Evolutionary conservation across 35 echinoderm and acorn worm genomes (phyloP).

Genomic region (Ophioderma brevispina): DNA sequence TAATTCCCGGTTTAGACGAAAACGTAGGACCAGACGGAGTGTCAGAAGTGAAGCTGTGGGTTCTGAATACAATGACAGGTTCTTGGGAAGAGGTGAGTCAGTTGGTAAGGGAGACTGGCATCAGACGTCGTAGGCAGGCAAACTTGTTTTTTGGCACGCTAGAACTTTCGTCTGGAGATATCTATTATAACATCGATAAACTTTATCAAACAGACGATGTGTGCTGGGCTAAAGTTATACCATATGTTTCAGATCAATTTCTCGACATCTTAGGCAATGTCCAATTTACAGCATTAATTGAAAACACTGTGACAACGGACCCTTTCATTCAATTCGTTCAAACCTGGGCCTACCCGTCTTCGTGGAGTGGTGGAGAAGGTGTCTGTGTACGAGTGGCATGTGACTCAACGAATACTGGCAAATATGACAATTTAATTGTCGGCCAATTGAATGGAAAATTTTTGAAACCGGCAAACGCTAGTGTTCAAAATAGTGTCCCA

Average conservation of each 20-base stretch:
- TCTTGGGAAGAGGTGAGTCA: neutral
- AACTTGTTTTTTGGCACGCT: neutral
- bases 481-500: neutral
- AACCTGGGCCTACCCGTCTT: neutral
- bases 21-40: neutral
- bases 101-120: neutral
- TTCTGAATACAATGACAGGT: neutral
- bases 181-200: neutral
- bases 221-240: neutral
- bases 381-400: neutral
- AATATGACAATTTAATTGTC: neutral
- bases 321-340: neutral
- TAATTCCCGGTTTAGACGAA: neutral
- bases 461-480: neutral
- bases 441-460: neutral
- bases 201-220: neutral
- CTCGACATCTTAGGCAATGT: neutral
- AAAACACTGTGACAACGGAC: neutral
- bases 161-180: neutral
- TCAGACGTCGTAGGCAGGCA: neutral
- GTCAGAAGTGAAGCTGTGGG: neutral
- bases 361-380: neutral
- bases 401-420: neutral
- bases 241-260: neutral
- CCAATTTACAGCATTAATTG: neutral